Conservation (phyloP, 2,888 invertebrate species). For the Phengaris arion region DNA sequence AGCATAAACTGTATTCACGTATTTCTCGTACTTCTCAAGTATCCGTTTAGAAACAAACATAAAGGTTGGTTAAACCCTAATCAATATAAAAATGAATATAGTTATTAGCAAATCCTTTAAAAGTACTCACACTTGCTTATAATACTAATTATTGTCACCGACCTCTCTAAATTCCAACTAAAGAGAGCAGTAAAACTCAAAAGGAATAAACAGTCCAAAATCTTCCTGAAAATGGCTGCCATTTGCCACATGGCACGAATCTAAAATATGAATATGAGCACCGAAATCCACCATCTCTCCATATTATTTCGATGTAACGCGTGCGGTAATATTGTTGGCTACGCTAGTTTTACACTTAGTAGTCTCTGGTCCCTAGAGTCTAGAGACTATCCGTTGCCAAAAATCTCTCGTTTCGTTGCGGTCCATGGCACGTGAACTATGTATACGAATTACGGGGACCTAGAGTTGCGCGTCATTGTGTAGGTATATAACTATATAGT, state of each 20-base stretch:
- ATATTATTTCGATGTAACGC: neutral
- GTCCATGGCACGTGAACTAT: constrained; percentile 37
- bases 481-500: too few relatives aligned
- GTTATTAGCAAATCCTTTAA: too few relatives aligned
- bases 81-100: too few relatives aligned
- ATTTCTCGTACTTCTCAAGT: neutral
- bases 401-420: constrained; percentile 40
- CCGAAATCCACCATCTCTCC: neutral
- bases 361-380: neutral
- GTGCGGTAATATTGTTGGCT: constrained; percentile 16
- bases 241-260: neutral
- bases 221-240: neutral
- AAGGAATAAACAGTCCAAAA: neutral
- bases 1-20: neutral
- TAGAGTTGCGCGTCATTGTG: too few relatives aligned
- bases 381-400: neutral
- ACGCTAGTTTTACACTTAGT: neutral
- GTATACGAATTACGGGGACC: too few relatives aligned
- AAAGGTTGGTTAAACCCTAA: too few relatives aligned
- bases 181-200: neutral
- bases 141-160: neutral
- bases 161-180: neutral
- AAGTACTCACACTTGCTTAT: too few relatives aligned
- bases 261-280: neutral
- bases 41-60: too few relatives aligned